Base-by-base conservation (phyloP, 2,113 vertebrate genomes). In the Oostethus manadensis region DNA sequence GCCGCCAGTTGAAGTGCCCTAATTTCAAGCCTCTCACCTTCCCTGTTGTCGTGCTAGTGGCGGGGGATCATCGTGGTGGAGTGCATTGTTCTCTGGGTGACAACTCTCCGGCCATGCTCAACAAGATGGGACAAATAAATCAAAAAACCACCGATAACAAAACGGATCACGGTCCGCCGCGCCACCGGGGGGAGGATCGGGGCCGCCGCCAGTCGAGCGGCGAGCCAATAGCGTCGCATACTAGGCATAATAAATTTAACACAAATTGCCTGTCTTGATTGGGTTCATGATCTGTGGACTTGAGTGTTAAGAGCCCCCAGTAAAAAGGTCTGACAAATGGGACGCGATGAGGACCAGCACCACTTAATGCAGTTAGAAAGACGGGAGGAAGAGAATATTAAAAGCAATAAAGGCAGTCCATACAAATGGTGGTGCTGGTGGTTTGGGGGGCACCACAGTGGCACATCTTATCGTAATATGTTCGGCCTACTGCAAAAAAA, bases 201-300 rank as follows among this genome's bases (percentile, higher is more conserved):
- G 83, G 84, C 84, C 78, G 76, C 75, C 51, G 18, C 58, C 68
- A 63, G 62, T 81, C 35, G 58, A 88, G 78, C 60, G 71, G 55
- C 15, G 73, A 66, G 68, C 84, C 85, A 81, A 84, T 83, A 20
- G 74, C 57, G 40, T 49, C 1, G 46, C 40, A 18, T 63, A 43
- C 43, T 48, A 4, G 18, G 69, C 66, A 63, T 74, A 71, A 83
- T 87, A 86, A 87, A 87, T 84, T 84, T 84, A 71, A 70, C 83
- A 76, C 77, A 89, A 89, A 89, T 86, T 79, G 74, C 84, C 73
- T 60, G 70, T 74, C 86, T 88, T 89, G 88, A 89, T 89, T 87
- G 87, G 84, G 86, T 86, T 87, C 87, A 47, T 79, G 85, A 87
- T 86, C 87, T 81, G 76, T 76, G 82, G 87, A 81, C 79, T 76